Evolutionary conservation across 2,888 invertebrate species (phyloP).

Genomic region (Acronicta psi): DNA sequence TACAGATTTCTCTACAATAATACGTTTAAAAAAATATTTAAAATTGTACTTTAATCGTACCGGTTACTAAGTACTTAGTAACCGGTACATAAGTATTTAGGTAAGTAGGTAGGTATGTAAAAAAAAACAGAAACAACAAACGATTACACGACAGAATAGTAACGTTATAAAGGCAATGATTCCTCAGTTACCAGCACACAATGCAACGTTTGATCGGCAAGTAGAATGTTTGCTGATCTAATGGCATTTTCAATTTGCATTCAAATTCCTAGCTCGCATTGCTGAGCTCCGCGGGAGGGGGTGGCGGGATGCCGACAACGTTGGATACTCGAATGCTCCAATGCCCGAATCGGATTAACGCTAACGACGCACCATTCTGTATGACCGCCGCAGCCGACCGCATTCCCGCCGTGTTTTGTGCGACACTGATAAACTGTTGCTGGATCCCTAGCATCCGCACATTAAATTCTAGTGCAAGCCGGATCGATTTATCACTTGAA

Average conservation of each 20-base stretch:
- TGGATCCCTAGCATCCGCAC: conserved; percentile 42
- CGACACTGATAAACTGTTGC: conserved; percentile 72
- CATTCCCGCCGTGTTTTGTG: conserved; percentile 65
- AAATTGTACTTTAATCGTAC: no score
- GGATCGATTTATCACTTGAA: conserved; percentile 44
- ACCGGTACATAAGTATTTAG: no score
- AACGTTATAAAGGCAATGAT: conserved; percentile 60
- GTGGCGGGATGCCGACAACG: conserved; percentile 70
- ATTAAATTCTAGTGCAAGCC: conserved; percentile 44
- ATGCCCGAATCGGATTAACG: conserved; percentile 84
- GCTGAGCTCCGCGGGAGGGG: conserved; percentile 63
- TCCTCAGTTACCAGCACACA: conserved; percentile 67
- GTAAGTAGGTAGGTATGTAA: no score
- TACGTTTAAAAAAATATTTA: no score
- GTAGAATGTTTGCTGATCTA: conserved; percentile 84
- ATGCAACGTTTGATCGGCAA: conserved; percentile 75
- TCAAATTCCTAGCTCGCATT: conserved; percentile 80
- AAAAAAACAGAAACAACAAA: conserved; percentile 22
- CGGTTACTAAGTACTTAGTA: no score
- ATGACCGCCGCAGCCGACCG: conserved; percentile 64
- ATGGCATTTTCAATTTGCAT: conserved; percentile 87
- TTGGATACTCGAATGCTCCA: conserved; percentile 73
- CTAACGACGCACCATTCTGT: conserved; percentile 86
- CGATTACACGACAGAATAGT: conserved; percentile 43
- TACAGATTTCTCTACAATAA: no score